Percentiles rank a stretch among this genome's conserved stretches.
Conservation (phyloP, 2,888 invertebrate species). For the Macrophya annulata region DNA sequence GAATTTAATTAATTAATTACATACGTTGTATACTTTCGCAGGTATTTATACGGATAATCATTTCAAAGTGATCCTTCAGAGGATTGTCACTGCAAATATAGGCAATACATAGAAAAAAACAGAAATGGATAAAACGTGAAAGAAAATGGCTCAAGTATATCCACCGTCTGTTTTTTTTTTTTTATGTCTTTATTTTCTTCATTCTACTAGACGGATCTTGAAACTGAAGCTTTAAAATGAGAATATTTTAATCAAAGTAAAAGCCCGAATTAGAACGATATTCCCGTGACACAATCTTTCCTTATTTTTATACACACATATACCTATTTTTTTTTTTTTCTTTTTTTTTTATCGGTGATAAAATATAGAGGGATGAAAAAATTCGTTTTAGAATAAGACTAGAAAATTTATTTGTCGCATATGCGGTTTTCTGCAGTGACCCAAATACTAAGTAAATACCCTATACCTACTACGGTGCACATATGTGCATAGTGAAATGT, state of each 20-base stretch:
- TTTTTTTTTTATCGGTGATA: background rate
- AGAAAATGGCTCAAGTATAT: background rate
- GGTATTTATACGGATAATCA: background rate
- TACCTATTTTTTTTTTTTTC: background rate
- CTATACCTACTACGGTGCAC: background rate
- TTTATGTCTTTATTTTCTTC: too few species aligned
- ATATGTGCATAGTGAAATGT: conserved; percentile 38
- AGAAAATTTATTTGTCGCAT: background rate
- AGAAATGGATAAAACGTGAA: background rate
- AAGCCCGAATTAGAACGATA: background rate
- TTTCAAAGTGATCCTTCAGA: background rate
- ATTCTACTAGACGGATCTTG: background rate
- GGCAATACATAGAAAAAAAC: background rate
- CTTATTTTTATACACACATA: background rate
- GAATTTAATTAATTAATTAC: background rate
- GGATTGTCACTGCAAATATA: background rate
- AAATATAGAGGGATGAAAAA: background rate
- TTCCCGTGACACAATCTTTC: background rate
- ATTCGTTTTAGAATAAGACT: background rate
- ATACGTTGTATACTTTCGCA: background rate
- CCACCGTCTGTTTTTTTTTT: background rate
- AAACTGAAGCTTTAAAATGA: background rate
- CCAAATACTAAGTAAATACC: conserved; percentile 21
- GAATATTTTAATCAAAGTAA: conserved; percentile 17
- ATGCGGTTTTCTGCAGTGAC: background rate